phyloP scores from a whole-genome alignment of 2,888 invertebrate genomes.

The Hyposoter dolosus region DNA sequence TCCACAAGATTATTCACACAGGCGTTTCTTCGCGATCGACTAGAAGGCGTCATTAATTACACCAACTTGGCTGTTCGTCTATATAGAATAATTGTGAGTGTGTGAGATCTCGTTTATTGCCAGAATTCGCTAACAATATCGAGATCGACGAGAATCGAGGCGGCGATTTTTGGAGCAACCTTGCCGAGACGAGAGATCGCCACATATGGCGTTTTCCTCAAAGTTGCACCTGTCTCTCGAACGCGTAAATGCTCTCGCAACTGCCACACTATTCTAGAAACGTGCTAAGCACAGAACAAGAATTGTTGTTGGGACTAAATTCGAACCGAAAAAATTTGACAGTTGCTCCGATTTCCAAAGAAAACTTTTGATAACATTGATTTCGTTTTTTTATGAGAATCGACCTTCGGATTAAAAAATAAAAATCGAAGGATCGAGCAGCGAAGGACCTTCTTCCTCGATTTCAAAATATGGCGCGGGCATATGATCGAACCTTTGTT shows the following conservation, averaged over 20 bases:
- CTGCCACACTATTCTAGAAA: constrained; percentile 67
- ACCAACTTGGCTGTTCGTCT: constrained; percentile 5
- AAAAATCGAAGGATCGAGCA: background rate
- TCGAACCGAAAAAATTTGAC: background rate
- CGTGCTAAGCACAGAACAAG: constrained; percentile 11
- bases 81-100: constrained; percentile 14
- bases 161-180: constrained; percentile 76
- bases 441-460: background rate
- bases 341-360: background rate
- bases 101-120: constrained; percentile 9
- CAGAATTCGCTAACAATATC: constrained; percentile 50
- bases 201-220: constrained; percentile 74
- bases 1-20: constrained; percentile 23
- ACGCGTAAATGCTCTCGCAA: constrained; percentile 59
- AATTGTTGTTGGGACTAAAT: background rate
- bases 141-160: constrained; percentile 63
- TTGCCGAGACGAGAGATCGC: constrained; percentile 74
- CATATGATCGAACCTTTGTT: constrained; percentile 58
- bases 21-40: constrained; percentile 3
- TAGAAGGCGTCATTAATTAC: constrained; percentile 8
- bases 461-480: constrained; percentile 8
- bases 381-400: background rate
- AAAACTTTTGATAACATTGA: background rate
- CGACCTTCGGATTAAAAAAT: background rate
- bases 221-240: constrained; percentile 64